phyloP scores from a whole-genome alignment of 2,113 vertebrate genomes.

The Actinemys pallida region DNA sequence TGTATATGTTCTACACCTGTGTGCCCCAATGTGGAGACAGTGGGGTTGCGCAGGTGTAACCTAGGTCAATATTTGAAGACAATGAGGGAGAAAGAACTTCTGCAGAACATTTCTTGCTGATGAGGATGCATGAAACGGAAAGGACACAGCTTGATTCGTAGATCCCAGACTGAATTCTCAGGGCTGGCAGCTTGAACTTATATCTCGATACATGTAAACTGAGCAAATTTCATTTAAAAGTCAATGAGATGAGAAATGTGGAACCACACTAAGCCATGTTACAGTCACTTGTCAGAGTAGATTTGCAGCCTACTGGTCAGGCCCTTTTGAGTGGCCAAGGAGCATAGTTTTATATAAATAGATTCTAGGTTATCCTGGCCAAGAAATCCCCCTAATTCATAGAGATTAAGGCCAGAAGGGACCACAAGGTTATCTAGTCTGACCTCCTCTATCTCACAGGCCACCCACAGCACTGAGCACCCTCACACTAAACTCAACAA shows the following conservation, averaged over 20 bases:
- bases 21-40: background rate
- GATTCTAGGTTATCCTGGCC: background rate
- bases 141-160: background rate
- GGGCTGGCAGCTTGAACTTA: background rate
- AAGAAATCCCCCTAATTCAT: background rate
- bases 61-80: background rate
- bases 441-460: background rate
- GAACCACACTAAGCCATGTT: background rate
- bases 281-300: background rate
- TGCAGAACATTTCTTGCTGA: background rate
- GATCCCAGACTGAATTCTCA: background rate
- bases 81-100: background rate
- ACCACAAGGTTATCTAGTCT: background rate
- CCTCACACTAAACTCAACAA: background rate
- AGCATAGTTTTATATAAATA: background rate
- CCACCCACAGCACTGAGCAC: background rate
- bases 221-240: background rate
- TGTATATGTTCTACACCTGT: background rate
- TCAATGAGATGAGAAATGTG: background rate
- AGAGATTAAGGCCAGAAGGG: background rate
- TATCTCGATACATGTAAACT: background rate
- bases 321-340: background rate
- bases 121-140: background rate
- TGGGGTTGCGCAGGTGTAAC: background rate
- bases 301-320: background rate